These are phyloP conservation scores for Catharus fuscescens DNA, from an alignment of 2,113 vertebrate species.

Conservation along the genomic window DNA sequence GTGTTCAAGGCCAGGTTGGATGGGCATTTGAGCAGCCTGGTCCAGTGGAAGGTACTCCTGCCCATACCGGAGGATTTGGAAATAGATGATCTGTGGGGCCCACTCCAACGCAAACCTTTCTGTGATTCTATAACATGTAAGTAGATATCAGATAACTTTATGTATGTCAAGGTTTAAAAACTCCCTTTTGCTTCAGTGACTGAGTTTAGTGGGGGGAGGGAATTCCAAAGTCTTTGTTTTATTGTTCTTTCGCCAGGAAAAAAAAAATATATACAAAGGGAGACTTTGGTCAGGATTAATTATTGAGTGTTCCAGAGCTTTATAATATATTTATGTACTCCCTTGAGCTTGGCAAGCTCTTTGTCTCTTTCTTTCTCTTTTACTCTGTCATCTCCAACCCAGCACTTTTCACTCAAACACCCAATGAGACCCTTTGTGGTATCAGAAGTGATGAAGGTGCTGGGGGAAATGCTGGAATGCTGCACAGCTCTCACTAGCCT, in stretches of 20 bases:
- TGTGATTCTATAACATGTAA: neutral
- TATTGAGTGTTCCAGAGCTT: slow-evolving; percentile 33
- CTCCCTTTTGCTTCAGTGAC: neutral
- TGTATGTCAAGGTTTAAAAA: neutral
- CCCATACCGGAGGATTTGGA: accelerated
- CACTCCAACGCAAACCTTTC: neutral
- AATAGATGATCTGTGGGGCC: neutral
- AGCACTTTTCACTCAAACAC: neutral
- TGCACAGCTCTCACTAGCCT: accelerated
- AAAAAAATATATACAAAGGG: neutral
- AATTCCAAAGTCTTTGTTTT: neutral
- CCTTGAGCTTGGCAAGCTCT: neutral
- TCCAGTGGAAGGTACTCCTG: neutral
- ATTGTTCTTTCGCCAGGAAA: neutral
- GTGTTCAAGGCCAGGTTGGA: neutral
- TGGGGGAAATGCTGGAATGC: neutral
- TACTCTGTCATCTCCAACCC: neutral
- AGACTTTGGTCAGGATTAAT: slow-evolving; percentile 42
- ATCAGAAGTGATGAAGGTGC: neutral
- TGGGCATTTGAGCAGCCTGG: neutral
- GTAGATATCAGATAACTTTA: neutral
- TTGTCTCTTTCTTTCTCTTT: neutral
- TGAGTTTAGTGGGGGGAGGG: neutral
- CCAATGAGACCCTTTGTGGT: neutral
- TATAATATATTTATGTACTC: slow-evolving; percentile 57